Evolutionary conservation across 2,888 invertebrate species (phyloP).

Genomic region (Amblyjoppa proteus): DNA sequence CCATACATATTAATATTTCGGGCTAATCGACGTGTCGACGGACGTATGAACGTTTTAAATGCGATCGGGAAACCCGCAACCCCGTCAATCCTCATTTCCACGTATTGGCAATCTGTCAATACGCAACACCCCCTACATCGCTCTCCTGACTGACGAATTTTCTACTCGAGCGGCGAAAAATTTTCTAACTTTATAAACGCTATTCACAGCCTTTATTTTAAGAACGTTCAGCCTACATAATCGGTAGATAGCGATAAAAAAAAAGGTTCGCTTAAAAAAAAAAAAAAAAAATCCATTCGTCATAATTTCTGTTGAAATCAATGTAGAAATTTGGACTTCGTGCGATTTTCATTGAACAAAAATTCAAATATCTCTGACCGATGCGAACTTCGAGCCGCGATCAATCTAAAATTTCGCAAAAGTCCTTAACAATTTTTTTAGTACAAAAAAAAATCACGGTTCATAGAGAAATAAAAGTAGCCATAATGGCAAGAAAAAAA

Average conservation of each 20-base stretch:
- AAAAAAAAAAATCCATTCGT: too few species aligned
- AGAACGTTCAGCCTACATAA: background rate
- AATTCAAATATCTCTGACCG: too few species aligned
- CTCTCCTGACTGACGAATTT: constrained; percentile 24
- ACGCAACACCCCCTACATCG: constrained; percentile 7
- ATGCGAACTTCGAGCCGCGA: too few species aligned
- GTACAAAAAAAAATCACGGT: too few species aligned
- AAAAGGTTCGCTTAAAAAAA: background rate
- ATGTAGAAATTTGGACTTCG: too few species aligned
- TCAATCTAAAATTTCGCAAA: too few species aligned
- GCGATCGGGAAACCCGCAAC: constrained; percentile 37
- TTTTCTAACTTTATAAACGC: background rate
- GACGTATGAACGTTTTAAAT: constrained; percentile 56
- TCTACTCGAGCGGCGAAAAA: background rate
- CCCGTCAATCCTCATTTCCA: constrained; percentile 67
- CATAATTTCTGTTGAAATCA: background rate
- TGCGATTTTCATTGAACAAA: too few species aligned
- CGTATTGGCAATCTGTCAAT: constrained; percentile 60
- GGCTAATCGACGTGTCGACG: constrained; percentile 76
- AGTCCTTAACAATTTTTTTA: too few species aligned
- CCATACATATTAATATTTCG: constrained; percentile 62
- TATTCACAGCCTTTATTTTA: background rate
- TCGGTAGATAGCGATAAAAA: background rate
- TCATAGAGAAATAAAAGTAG: too few species aligned
- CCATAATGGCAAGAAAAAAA: too few species aligned